Evolutionary conservation across 2,888 invertebrate genomes (phyloP), one percentile per base, ranked within the genome.

Genomic region (Aporophyla nigra): DNA sequence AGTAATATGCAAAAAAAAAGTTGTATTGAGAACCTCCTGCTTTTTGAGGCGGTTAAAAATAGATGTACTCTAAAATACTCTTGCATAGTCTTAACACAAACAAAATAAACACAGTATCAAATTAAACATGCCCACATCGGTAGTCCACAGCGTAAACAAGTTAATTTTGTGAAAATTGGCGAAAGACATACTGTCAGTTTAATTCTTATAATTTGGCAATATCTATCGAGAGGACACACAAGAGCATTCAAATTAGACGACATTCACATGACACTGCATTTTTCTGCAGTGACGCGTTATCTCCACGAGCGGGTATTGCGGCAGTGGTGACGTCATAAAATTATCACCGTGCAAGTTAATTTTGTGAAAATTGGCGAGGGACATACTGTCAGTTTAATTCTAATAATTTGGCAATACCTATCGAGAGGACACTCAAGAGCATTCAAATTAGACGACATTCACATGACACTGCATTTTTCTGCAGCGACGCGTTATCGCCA

Each of bases 161-260:
- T 62, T 51, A 62, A 56, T 61, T 56, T 40, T 3, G 73, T 59
- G 53, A n/a, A 46, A 27, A 65, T 78, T 74, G 81, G 81, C 66
- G n/a, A 49, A 40, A 5, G 61, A 78, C 61, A 40, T 2, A 40
- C 49, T 66, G 66, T 24, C 27, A 40, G 40, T 6, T 24, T 58
- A 53, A 63, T 53, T 59, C 14, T 19, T 40, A 59, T 59, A 58
- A 73, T 59, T 80, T 80, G 80, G 56, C 63, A 65, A 49, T 49
- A 63, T 16, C 9, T 21, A 19, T 33, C 1, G 27, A n/a, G 78
- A 46, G 5, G 27, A 16, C 58, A 33, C 24, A 16, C 43, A 16
- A 62, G 40, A 53, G 19, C 14, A 5, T 19, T 14, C 2, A 9
- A 0, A 49, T 71, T 14, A 14, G 54, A 51, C 2, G 62, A 43